These are phyloP conservation scores for Ennomos quercinarius DNA, from an alignment of 2,888 invertebrate species.

Conservation along the genomic window DNA sequence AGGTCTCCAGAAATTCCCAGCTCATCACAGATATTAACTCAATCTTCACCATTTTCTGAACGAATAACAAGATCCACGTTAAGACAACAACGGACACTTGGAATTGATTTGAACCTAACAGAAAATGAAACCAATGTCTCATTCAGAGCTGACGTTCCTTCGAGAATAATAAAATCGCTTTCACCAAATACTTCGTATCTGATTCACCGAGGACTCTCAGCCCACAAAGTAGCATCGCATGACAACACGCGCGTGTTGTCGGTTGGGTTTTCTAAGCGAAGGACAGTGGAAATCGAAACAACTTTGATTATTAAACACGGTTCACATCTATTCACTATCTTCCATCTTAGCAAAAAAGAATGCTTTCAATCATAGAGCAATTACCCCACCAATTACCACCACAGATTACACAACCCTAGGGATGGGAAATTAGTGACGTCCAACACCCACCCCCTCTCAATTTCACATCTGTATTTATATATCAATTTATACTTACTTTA, in stretches of 20 bases:
- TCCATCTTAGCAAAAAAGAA: too few relatives aligned
- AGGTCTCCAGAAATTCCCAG: background rate
- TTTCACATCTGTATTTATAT: too few relatives aligned
- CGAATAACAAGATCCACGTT: background rate
- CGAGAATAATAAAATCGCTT: background rate
- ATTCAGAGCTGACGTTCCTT: background rate
- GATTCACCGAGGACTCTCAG: slow-evolving; percentile 1
- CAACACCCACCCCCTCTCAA: too few relatives aligned
- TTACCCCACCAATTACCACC: too few relatives aligned
- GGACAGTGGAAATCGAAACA: too few relatives aligned
- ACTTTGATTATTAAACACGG: too few relatives aligned
- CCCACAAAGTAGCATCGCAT: slow-evolving; percentile 1
- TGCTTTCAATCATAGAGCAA: too few relatives aligned
- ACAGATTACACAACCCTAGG: too few relatives aligned
- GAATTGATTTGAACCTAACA: slow-evolving; percentile 1
- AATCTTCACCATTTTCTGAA: slow-evolving; percentile 1
- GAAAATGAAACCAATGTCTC: slow-evolving; percentile 1
- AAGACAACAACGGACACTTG: background rate
- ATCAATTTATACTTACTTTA: too few relatives aligned
- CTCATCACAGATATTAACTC: background rate
- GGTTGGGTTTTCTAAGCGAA: too few relatives aligned
- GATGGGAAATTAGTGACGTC: too few relatives aligned
- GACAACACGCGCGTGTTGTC: background rate
- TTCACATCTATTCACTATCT: too few relatives aligned
- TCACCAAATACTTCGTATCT: slow-evolving; percentile 1